Evolutionary conservation across 2,113 vertebrate genomes (phyloP).

Genomic region (Merops nubicus): DNA sequence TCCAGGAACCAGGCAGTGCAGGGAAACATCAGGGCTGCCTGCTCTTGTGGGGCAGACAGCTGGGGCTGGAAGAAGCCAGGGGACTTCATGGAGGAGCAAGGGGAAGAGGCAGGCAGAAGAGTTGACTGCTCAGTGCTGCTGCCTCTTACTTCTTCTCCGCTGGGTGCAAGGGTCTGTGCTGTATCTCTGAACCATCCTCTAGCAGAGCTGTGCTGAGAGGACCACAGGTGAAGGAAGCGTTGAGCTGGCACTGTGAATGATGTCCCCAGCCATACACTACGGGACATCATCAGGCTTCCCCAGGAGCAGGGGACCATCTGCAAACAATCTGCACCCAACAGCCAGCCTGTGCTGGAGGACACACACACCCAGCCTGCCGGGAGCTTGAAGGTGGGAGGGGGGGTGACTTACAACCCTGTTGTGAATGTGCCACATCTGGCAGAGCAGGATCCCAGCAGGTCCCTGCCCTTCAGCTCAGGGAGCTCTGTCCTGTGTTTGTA

Average conservation of each 20-base stretch:
- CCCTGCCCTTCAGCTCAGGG: neutral
- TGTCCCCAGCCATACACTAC: accelerated
- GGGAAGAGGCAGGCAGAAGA: neutral
- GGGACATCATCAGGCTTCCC: neutral
- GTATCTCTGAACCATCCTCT: neutral
- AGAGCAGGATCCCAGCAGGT: accelerated
- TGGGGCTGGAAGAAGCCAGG: neutral
- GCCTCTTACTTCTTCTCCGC: neutral
- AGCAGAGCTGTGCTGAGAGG: neutral
- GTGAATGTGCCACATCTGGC: neutral
- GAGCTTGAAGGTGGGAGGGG: neutral
- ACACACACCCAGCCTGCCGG: accelerated
- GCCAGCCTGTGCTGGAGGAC: neutral
- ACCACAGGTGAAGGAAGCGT: neutral
- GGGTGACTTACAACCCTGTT: neutral
- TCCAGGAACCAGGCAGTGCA: neutral
- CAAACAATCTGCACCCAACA: neutral
- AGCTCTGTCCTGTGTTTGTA: neutral
- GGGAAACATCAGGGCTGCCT: neutral
- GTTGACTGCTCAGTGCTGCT: accelerated
- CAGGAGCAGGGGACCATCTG: neutral
- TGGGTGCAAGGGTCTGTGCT: neutral
- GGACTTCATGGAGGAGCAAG: neutral
- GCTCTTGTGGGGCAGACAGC: neutral
- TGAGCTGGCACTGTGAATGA: neutral